Base-by-base conservation (phyloP, 2,888 invertebrate genomes). In the Spilosoma lubricipeda region DNA sequence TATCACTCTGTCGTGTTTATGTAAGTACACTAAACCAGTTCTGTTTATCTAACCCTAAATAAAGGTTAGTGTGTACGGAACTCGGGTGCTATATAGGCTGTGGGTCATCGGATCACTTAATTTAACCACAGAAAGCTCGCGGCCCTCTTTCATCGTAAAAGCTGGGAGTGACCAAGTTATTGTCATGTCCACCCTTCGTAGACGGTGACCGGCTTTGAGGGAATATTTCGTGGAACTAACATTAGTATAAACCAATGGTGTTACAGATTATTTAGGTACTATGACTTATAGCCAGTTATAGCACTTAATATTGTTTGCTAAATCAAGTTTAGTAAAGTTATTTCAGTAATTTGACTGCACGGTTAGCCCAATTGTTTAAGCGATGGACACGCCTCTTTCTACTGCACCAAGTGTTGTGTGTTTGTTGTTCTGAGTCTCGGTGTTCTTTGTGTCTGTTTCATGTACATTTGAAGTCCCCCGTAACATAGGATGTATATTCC, bases 111-210 rank as follows among this genome's bases (percentile, higher is more conserved):
- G 69, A 65, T 80, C 80, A 77, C 78, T 83, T 82, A 81, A 82
- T 87, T 83, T 86, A 86, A 88, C 87, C 87, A 83, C 85, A 71
- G 77, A 72, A 70, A 75, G 68, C 70, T 75, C 65, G 20, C 42
- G 67, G 78, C 79, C 65, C 33, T 69, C 36, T 59, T 75, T 72
- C 70, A 80, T 84, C 85, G 87, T 87, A 87, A 87, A 79, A 79
- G 67, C 69, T 72, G 85, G 84, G 86, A 77, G 86, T 79, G 84
- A 79, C 82, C 81, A 70, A 71, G 70, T 76, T 74, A 74, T 69
- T 67, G 66, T 74, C 78, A 27, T 75, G 84, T 71, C 72, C 69
- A 64, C 73, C 70, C 70, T 73, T 69, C 67, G 76, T 59, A 52
- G 73, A n/a, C 15, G 59, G 74, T 72, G 67, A 20, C 75, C 63